Conservation (phyloP, 2,113 vertebrate species). For the Grantiella picta region DNA sequence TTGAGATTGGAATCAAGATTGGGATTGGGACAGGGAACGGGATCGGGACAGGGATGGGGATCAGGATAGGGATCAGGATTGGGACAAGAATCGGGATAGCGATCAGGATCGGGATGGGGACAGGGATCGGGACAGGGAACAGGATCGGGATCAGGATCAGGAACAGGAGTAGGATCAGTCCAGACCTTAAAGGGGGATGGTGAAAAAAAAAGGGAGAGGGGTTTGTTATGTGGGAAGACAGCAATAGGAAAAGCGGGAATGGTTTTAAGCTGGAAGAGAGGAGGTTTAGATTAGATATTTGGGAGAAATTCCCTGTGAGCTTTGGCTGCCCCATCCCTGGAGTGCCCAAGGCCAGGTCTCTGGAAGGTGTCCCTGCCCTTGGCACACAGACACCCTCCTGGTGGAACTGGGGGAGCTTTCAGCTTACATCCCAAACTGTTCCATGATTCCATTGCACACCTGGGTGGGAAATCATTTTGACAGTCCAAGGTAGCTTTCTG, state of each 20-base stretch:
- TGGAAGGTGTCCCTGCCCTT: neutral
- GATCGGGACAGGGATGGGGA: accelerated
- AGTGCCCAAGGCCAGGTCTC: neutral
- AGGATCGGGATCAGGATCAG: accelerated
- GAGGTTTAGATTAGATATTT: neutral
- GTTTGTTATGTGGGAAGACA: accelerated
- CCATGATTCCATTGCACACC: accelerated
- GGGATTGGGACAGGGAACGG: accelerated
- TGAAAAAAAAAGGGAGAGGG: accelerated
- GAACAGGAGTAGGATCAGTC: accelerated
- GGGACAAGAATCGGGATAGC: neutral
- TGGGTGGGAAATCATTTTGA: accelerated
- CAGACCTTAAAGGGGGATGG: neutral
- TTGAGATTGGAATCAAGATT: accelerated
- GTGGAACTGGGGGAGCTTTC: neutral
- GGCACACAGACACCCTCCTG: neutral
- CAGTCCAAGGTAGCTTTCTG: accelerated
- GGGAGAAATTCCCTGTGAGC: neutral
- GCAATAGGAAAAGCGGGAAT: accelerated
- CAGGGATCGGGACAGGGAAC: neutral
- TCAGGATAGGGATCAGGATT: no score
- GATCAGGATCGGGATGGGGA: neutral
- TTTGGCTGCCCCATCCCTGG: neutral
- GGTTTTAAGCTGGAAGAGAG: neutral
- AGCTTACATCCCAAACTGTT: neutral